Evolutionary conservation across 1,140 invertebrate genomes (phyloP).

Genomic region (Protaetia brevitarsis): DNA sequence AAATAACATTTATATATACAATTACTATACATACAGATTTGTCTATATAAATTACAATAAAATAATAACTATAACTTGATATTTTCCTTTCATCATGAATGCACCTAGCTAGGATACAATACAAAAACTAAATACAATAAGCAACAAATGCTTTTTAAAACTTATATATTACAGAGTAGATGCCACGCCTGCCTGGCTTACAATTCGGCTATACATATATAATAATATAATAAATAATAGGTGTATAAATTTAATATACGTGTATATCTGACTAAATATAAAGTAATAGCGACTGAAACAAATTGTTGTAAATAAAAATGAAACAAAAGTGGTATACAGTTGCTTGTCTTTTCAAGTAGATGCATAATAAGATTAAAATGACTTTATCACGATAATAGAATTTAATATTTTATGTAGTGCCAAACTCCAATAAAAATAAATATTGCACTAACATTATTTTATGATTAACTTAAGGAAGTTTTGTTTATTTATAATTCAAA

Average conservation of each 20-base stretch:
- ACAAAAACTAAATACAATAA: constrained; percentile 11
- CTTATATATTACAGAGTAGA: constrained; percentile 9
- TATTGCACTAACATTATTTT: too few species aligned
- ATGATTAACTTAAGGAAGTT: too few species aligned
- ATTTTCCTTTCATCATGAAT: not conserved
- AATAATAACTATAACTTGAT: constrained; percentile 14
- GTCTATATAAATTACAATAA: constrained; percentile 17
- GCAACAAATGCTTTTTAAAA: not conserved
- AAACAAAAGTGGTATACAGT: not conserved
- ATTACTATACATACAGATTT: constrained; percentile 9
- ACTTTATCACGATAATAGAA: too few species aligned
- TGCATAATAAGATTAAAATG: too few species aligned
- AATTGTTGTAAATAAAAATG: not conserved
- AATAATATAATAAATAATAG: not conserved
- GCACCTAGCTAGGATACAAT: not conserved
- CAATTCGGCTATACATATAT: constrained; percentile 1
- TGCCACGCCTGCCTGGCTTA: not conserved
- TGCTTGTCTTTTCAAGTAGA: too few species aligned
- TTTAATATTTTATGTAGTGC: too few species aligned
- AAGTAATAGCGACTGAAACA: not conserved
- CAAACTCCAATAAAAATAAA: too few species aligned
- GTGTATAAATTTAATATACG: not conserved
- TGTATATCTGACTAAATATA: not conserved
- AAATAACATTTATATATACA: constrained; percentile 15
- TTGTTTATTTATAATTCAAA: too few species aligned